Percentiles rank a stretch among this genome's conserved stretches.
Conservation (phyloP, 2,113 vertebrate species). For the Pseudorectes ferrugineus region DNA sequence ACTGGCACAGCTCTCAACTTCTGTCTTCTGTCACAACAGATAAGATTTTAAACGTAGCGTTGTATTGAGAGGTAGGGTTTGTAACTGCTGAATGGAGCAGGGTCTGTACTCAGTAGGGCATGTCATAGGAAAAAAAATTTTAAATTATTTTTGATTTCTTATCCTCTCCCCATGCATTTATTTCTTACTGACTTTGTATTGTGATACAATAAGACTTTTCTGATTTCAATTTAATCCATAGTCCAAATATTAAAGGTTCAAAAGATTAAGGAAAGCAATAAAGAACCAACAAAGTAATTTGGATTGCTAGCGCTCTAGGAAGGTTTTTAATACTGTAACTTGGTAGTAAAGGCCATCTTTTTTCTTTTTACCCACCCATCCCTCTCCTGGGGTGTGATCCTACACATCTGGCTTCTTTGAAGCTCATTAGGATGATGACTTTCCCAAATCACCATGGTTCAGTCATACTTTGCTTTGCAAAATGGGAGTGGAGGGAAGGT, state of each 20-base stretch:
- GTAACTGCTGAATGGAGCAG: not conserved
- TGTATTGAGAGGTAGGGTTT: not conserved
- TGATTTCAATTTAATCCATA: not conserved
- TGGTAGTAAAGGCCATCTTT: not conserved
- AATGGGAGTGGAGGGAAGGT: not conserved
- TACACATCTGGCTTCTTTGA: not conserved
- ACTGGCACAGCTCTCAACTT: not conserved
- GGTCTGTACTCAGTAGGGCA: not conserved
- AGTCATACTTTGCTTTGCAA: not conserved
- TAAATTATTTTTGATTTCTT: not conserved
- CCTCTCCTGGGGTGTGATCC: not conserved
- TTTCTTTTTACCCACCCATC: not conserved
- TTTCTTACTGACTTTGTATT: not conserved
- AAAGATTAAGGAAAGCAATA: not conserved
- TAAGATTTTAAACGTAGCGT: not conserved
- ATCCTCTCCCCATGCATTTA: fast-evolving
- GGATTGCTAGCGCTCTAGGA: not conserved
- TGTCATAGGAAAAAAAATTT: not conserved
- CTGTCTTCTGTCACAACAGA: not conserved
- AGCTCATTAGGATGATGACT: not conserved
- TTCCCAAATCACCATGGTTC: not conserved
- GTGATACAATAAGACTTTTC: not conserved
- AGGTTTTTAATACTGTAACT: not conserved
- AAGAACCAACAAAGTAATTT: not conserved
- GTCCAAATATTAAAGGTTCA: not conserved